Base-by-base conservation (phyloP, 2,888 invertebrate genomes). In the Dyspetes luteomarginatus region DNA sequence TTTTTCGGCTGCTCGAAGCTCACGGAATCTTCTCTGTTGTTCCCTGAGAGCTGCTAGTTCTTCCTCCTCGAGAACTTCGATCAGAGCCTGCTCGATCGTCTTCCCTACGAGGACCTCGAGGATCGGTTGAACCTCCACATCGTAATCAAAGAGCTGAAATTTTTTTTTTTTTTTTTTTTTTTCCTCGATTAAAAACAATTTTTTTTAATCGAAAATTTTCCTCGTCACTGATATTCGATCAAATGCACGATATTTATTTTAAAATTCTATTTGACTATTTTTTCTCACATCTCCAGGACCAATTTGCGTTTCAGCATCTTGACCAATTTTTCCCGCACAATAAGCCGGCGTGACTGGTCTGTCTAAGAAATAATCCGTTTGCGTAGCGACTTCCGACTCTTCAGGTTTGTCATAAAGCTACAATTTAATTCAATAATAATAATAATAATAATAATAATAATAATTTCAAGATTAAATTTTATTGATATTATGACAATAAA, bases 31-130 rank as follows among this genome's bases (percentile, higher is more conserved):
- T 90, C 95, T 93, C 91, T 96, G 97, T 90, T 97, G 97, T 89
- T 96, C 95, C 78, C 96, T 94, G 84, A 98, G 93, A 26, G 96
- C 94, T 3, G 96, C 95, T 85, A 98, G 93, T 92, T 98, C 98
- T 92, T 98, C 98, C 91, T 98, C 98, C 91, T 98, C 97, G 86
- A 98, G 94, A 43, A 97, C 97, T 92, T 98, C 98, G 12, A 96
- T 94, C 86, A 98, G 93, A 58, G 97, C 95, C 93, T 98, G 97
- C 91, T 98, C 97, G 78, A 97, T 94, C 79, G 97, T 97, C 92
- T 97, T 97, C 68, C 97, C 97, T 55, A 98, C 96, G 81, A 98
- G 93, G 64, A 96, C 96, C 92, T 98, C 98, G 82, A 98, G 93
- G 83, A 98, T 95, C 1, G 98, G 97, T 91, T 96, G 95, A 69